Evolutionary conservation across 2,113 vertebrate species (phyloP).

Genomic region (Percopsis transmontana): DNA sequence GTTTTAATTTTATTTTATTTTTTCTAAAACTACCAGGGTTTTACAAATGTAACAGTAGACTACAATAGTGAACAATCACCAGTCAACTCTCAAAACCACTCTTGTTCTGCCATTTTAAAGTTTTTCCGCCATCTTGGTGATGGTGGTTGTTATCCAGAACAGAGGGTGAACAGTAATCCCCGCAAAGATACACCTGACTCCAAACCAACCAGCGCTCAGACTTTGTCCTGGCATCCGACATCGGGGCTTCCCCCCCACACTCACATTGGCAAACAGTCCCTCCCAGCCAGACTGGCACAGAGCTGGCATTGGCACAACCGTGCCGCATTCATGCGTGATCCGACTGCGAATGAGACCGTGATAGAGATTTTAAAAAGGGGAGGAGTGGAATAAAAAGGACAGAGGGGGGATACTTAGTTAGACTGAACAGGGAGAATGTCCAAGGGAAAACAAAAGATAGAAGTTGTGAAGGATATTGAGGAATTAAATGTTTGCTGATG

Average conservation of each 20-base stretch:
- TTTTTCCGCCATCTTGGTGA: constrained; percentile 19
- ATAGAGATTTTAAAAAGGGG: constrained; percentile 61
- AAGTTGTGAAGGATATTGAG: constrained; percentile 57
- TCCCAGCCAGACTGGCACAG: constrained; percentile 74
- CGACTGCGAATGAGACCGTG: constrained; percentile 72
- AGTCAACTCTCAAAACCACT: background rate
- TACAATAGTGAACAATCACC: background rate
- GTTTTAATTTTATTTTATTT: background rate
- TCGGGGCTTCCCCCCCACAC: constrained; percentile 1
- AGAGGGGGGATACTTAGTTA: constrained; percentile 48
- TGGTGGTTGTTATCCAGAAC: background rate
- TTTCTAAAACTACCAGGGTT: background rate
- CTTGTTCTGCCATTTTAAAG: background rate
- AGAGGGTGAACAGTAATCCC: constrained; percentile 45
- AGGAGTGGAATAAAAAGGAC: constrained; percentile 60
- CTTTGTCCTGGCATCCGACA: constrained; percentile 29
- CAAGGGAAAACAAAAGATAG: constrained; percentile 35
- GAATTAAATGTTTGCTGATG: constrained; percentile 53
- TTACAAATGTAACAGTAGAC: background rate
- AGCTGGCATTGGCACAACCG: constrained; percentile 77
- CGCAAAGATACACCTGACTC: constrained; percentile 59
- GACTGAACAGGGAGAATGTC: constrained; percentile 52
- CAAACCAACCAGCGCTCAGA: constrained; percentile 40
- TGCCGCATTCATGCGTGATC: constrained; percentile 79
- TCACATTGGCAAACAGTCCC: constrained; percentile 61